Base-by-base conservation (phyloP, 2,797 vertebrate species). In the Melanotaenia nigrans region DNA sequence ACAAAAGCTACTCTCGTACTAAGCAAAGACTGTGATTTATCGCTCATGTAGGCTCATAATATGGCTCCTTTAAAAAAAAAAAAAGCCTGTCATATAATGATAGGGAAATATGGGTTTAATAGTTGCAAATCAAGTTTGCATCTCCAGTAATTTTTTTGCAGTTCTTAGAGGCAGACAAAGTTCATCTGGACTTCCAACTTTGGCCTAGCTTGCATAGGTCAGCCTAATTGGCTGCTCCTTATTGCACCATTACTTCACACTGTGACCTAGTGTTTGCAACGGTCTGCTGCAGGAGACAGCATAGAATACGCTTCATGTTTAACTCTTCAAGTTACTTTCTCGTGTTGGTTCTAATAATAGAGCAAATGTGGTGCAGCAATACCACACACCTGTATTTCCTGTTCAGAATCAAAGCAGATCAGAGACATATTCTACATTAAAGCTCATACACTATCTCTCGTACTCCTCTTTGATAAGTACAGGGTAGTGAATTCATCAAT, bases 151-250 rank as follows among this genome's bases (percentile, higher is more conserved):
- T 78, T 59, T 79, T 58, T 82, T 85, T 83, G 61, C 63, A 68
- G 57, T 75, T 79, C 47, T 78, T 70, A 55, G 58, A 63, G 53
- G 42, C 63, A 67, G 32, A 25, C 69, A 53, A 62, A 58, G 38
- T 55, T 79, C 47, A 20, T 32, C 61, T 61, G 65, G 77, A 89
- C 63, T 64, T 79, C 68, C 65, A 76, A 73, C 70, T 80, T 76
- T 78, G 75, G 69, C 79, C 83, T 77, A 61, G 65, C 87, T 81
- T 82, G 60, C 71, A 75, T 68, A 53, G 74, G 62, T 59, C 70
- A 73, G 68, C 60, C 78, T 90, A 89, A 92, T 86, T 90, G 84
- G 79, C 72, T 85, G 80, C 67, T 85, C 30, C 78, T 88, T 82
- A 76, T 78, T 85, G 84, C 79, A 58, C 84, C 78, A 84, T 89